Base-by-base conservation (phyloP, 2,797 vertebrate species). In the Masticophis lateralis region DNA sequence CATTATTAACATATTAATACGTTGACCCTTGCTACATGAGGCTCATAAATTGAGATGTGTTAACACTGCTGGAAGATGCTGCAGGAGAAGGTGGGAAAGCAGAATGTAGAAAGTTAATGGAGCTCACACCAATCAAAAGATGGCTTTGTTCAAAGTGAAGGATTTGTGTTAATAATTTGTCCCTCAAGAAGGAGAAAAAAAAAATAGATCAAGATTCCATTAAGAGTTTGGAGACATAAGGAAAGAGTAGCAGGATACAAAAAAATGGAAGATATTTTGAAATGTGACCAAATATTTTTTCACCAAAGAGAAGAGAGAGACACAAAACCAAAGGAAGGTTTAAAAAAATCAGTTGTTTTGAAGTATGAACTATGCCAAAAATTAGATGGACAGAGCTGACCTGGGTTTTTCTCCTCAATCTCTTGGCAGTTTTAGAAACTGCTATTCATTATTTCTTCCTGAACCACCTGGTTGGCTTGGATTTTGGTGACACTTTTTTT, bases 121-220 rank as follows among this genome's bases (percentile, higher is more conserved):
- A 96, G 94, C 93, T 96, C 95, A 94, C 94, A 95, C 95, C 96
- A 97, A 94, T 96, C 69, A 92, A 94, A 14, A 6, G 87, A 96
- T 94, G 95, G 91, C 94, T 96, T 96, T 97, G 95, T 97, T 97
- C 96, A 97, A 97, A 97, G 96, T 94, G 93, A 95, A 96, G 96
- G 96, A 97, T 97, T 98, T 97, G 95, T 88, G 94, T 94, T 97
- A 97, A 97, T 97, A 97, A 97, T 97, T 97, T 97, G 94, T 97
- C 97, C 96, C 95, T 92, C 86, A 97, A 96, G 97, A 97, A 95
- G 93, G n/a, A 10, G 28, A 5, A 88, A 93, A 89, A 89, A 37
- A 94, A 94, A 66, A 94, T 97, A 94, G 1, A 97, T 96, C 92
- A 92, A 94, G 89, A 95, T 96, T 97, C 96, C 96, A 95, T 94